Conservation (phyloP, 1,140 invertebrate genomes). For the Eriosoma lanigerum region DNA sequence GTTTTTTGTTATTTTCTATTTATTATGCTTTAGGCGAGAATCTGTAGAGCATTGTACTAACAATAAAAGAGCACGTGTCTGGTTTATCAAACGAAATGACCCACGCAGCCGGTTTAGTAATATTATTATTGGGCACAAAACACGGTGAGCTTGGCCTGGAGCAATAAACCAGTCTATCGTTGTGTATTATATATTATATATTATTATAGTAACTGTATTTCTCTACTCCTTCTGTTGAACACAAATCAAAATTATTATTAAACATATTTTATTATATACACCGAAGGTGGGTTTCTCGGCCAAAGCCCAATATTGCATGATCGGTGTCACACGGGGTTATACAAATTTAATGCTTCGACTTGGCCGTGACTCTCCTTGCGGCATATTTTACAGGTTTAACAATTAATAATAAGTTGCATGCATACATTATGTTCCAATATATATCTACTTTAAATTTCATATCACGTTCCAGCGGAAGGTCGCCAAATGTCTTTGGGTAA, state of each 20-base stretch:
- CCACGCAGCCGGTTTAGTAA: constrained; percentile 42
- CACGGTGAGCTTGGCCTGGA: constrained; percentile 33
- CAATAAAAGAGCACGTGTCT: constrained; percentile 44
- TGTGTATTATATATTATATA: too few species aligned
- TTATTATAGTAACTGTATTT: constrained; percentile 30
- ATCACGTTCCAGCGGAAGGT: background rate
- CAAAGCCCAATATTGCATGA: constrained; percentile 30
- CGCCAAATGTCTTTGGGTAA: background rate
- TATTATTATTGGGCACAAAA: constrained; percentile 37
- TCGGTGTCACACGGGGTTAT: constrained; percentile 20
- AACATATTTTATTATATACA: background rate
- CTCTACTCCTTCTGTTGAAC: constrained; percentile 4
- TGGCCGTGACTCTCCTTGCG: constrained; percentile 23
- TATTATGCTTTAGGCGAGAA: constrained; percentile 8
- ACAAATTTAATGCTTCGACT: constrained; percentile 5
- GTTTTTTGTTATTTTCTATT: constrained; percentile 16
- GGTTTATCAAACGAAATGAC: constrained; percentile 26
- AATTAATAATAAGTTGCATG: background rate
- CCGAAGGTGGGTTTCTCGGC: constrained; percentile 28
- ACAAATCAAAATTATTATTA: constrained; percentile 23
- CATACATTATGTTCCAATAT: background rate
- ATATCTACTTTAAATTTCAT: background rate
- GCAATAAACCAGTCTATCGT: constrained; percentile 40
- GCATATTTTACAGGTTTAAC: background rate
- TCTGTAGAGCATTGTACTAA: constrained; percentile 5